Evolutionary conservation across 2,113 vertebrate species (phyloP).

Genomic region (Cettia cetti): DNA sequence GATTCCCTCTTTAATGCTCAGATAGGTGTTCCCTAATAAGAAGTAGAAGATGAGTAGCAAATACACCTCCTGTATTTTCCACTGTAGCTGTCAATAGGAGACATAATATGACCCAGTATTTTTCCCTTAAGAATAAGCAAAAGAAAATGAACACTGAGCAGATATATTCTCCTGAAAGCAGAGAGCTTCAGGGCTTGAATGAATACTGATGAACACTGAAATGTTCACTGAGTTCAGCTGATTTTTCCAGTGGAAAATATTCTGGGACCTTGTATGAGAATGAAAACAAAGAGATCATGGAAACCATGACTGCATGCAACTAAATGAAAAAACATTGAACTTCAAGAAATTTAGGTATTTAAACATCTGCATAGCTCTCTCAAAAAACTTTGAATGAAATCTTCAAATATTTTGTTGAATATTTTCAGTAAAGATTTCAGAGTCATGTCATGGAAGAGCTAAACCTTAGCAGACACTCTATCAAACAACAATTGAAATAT

Average conservation of each 20-base stretch:
- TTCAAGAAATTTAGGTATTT: not conserved
- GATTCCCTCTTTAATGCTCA: not conserved
- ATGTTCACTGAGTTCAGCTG: not conserved
- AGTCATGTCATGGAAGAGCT: not conserved
- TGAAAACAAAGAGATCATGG: not conserved
- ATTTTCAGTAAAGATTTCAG: not conserved
- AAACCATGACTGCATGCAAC: not conserved
- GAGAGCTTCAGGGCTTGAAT: not conserved
- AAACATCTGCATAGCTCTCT: not conserved
- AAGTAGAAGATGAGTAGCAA: not conserved
- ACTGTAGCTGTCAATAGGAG: not conserved
- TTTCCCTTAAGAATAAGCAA: not conserved
- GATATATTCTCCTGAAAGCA: not conserved
- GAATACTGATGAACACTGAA: not conserved
- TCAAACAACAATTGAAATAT: not conserved
- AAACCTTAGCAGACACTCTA: not conserved
- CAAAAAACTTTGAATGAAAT: not conserved
- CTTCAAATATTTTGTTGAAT: not conserved
- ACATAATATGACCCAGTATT: not conserved
- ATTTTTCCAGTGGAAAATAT: not conserved
- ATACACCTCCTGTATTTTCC: not conserved
- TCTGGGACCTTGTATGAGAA: not conserved
- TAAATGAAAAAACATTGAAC: not conserved
- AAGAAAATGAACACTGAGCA: not conserved
- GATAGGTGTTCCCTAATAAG: not conserved